phyloP scores from a whole-genome alignment of 2,797 vertebrate species.

The Gallinago solitaria region DNA sequence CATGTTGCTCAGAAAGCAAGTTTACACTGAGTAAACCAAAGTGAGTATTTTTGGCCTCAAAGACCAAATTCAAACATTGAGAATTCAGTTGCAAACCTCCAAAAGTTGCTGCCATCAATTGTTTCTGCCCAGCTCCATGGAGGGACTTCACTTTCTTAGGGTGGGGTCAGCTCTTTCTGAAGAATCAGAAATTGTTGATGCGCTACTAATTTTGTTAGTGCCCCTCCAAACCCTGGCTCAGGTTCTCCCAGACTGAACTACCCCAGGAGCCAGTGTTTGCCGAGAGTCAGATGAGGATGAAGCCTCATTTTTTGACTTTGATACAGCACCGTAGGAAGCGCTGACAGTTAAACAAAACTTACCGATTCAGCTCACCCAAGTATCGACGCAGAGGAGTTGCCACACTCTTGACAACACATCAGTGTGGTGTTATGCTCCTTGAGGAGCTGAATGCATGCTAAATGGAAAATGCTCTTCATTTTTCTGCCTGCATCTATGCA shows the following conservation, averaged over 20 bases:
- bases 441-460: neutral
- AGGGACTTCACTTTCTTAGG: neutral
- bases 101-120: neutral
- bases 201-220: neutral
- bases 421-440: neutral
- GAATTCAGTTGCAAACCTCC: neutral
- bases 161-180: neutral
- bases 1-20: neutral
- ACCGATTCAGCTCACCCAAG: conserved; percentile 43
- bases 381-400: conserved; percentile 11
- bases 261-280: neutral
- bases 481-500: neutral
- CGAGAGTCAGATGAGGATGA: neutral
- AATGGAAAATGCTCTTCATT: neutral
- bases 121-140: neutral
- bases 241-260: neutral
- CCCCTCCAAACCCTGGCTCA: neutral
- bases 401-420: neutral
- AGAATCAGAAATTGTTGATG: neutral
- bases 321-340: neutral
- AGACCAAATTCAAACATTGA: neutral
- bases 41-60: neutral
- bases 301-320: neutral
- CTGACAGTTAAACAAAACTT: conserved; percentile 34
- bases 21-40: neutral